Conservation (phyloP, 1,140 invertebrate genomes). For the Drosophila busckii region DNA sequence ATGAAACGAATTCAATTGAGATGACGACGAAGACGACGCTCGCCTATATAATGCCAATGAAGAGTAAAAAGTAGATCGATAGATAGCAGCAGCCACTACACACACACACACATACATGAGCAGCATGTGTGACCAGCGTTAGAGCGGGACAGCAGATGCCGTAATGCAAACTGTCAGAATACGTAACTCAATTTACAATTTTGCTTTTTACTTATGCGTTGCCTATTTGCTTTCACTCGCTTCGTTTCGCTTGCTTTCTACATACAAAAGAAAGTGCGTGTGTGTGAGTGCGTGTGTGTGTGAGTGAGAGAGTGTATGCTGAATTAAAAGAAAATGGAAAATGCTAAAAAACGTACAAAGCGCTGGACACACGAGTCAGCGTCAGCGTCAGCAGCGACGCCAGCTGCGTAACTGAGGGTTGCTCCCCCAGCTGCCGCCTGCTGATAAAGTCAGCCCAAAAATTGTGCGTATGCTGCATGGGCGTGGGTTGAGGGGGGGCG, state of each 20-base stretch:
- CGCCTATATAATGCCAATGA: slow-evolving; percentile 69
- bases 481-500: slow-evolving; percentile 24
- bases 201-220: slow-evolving; percentile 47
- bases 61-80: slow-evolving; percentile 73
- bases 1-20: slow-evolving; percentile 75
- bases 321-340: slow-evolving; percentile 76
- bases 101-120: slow-evolving; percentile 22
- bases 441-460: slow-evolving; percentile 70
- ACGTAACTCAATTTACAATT: slow-evolving; percentile 76
- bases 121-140: slow-evolving; percentile 46
- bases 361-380: slow-evolving; percentile 24
- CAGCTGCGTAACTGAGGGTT: slow-evolving; percentile 35
- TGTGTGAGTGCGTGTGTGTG: not conserved
- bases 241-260: slow-evolving; percentile 7
- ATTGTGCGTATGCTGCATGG: slow-evolving; percentile 74
- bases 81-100: slow-evolving; percentile 48
- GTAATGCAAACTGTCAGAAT: slow-evolving; percentile 76
- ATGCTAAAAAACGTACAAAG: slow-evolving; percentile 61
- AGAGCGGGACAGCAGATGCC: slow-evolving; percentile 11
- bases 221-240: not conserved
- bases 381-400: not conserved
- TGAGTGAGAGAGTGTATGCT: slow-evolving; percentile 32
- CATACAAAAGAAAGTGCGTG: slow-evolving; percentile 37
- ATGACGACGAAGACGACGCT: slow-evolving; percentile 30
- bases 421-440: slow-evolving; percentile 22